These are phyloP conservation scores for Zophobas atratus DNA, from an alignment of 1,140 invertebrate species.

Conservation along the genomic window DNA sequence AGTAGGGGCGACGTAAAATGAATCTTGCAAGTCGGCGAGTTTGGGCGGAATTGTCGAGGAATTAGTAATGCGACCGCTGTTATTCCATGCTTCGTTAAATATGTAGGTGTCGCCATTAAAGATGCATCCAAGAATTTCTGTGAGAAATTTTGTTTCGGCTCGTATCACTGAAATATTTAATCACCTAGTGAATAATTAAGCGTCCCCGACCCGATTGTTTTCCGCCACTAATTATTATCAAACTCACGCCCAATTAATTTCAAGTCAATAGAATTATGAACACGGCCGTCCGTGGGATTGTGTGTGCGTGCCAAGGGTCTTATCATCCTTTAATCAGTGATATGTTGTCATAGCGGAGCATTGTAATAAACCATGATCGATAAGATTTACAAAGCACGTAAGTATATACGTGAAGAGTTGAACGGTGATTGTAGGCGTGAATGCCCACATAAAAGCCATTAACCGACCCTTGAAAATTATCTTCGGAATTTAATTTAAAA, in stretches of 20 bases:
- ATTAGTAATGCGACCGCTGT: conserved; percentile 41
- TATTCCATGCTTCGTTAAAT: conserved; percentile 42
- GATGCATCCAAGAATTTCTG: conserved; percentile 35
- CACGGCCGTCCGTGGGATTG: conserved; percentile 21
- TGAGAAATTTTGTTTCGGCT: conserved; percentile 42
- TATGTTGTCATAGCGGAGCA: conserved; percentile 38
- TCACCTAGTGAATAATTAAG: conserved; percentile 26
- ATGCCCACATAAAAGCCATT: conserved; percentile 30
- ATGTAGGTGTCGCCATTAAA: conserved; percentile 34
- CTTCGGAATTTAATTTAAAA: conserved; percentile 40
- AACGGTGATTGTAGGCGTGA: conserved; percentile 30
- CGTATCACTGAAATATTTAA: conserved; percentile 30
- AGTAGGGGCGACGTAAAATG: conserved; percentile 15
- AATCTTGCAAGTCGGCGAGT: conserved; percentile 20
- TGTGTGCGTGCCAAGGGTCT: conserved; percentile 13
- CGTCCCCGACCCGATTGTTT: conserved; percentile 28
- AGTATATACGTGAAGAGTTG: conserved; percentile 28
- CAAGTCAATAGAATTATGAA: conserved; percentile 28
- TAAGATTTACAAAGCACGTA: conserved; percentile 37
- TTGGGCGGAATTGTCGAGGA: conserved; percentile 22
- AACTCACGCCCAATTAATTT: conserved; percentile 38
- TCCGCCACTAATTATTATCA: conserved; percentile 41
- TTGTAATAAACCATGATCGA: conserved; percentile 37
- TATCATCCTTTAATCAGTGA: conserved; percentile 41
- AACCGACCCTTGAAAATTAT: conserved; percentile 23